These are phyloP conservation scores for Sphinx pinastri DNA, from an alignment of 2,888 invertebrate species.

Conservation along the genomic window DNA sequence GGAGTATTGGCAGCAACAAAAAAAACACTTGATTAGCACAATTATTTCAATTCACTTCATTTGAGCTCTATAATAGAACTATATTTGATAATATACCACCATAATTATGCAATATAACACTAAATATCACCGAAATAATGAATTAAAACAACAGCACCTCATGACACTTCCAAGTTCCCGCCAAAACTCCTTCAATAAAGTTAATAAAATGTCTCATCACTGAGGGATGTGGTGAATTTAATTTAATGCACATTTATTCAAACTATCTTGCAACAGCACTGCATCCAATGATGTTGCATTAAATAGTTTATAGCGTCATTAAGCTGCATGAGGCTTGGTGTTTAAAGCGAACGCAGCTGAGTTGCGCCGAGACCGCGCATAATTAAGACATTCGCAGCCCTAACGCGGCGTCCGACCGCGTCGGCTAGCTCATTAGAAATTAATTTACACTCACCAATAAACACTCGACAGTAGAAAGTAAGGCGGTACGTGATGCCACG, in stretches of 20 bases:
- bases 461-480: slow-evolving; percentile 37
- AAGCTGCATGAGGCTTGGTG: neutral
- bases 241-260: neutral
- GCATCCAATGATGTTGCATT: neutral
- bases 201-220: neutral
- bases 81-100: too few species aligned
- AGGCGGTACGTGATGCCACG: slow-evolving; percentile 47
- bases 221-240: neutral
- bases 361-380: slow-evolving; percentile 40
- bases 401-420: slow-evolving; percentile 46
- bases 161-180: too few species aligned
- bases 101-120: too few species aligned
- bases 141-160: too few species aligned
- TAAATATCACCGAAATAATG: too few species aligned
- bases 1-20: too few species aligned
- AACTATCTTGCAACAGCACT: neutral
- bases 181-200: neutral
- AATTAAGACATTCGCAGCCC: slow-evolving; percentile 54
- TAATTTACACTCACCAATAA: slow-evolving; percentile 62
- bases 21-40: too few species aligned
- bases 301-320: neutral
- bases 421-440: slow-evolving; percentile 63
- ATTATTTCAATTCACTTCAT: too few species aligned
- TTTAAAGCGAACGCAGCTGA: slow-evolving; percentile 39
- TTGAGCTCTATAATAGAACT: too few species aligned